These are phyloP conservation scores for Sebastolobus altivelis DNA, from an alignment of 2,797 vertebrate genomes.

Conservation along the genomic window DNA sequence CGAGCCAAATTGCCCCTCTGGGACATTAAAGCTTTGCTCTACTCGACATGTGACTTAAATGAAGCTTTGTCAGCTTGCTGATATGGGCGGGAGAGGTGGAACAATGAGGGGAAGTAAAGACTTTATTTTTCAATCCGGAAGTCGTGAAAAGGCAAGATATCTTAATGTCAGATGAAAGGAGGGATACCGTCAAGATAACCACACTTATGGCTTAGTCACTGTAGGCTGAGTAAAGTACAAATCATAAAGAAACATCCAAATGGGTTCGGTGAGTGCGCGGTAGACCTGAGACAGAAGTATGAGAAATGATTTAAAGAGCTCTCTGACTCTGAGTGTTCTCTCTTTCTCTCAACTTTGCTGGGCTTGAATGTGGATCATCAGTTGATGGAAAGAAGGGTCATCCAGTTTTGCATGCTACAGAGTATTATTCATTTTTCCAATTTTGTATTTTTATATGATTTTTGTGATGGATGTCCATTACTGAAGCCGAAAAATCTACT, in stretches of 20 bases:
- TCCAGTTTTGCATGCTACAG: background rate
- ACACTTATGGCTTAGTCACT: slow-evolving; percentile 19
- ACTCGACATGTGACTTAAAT: slow-evolving; percentile 6
- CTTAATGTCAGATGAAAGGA: slow-evolving; percentile 41
- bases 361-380: background rate
- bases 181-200: slow-evolving; percentile 29
- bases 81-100: slow-evolving; percentile 4
- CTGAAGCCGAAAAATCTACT: background rate
- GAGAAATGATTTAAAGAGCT: slow-evolving; percentile 10
- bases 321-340: background rate
- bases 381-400: background rate
- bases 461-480: background rate
- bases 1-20: background rate
- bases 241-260: slow-evolving; percentile 27
- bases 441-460: background rate
- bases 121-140: slow-evolving; percentile 21
- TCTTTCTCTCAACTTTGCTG: background rate
- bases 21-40: background rate
- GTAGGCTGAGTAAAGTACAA: slow-evolving; percentile 12
- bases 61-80: slow-evolving; percentile 14
- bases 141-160: slow-evolving; percentile 16
- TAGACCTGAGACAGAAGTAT: slow-evolving; percentile 24
- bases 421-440: background rate
- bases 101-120: background rate
- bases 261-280: slow-evolving; percentile 1